Percentiles rank a stretch among this genome's conserved stretches.
phyloP scores from a whole-genome alignment of 2,888 invertebrate species.

The Lepas anatifera region DNA sequence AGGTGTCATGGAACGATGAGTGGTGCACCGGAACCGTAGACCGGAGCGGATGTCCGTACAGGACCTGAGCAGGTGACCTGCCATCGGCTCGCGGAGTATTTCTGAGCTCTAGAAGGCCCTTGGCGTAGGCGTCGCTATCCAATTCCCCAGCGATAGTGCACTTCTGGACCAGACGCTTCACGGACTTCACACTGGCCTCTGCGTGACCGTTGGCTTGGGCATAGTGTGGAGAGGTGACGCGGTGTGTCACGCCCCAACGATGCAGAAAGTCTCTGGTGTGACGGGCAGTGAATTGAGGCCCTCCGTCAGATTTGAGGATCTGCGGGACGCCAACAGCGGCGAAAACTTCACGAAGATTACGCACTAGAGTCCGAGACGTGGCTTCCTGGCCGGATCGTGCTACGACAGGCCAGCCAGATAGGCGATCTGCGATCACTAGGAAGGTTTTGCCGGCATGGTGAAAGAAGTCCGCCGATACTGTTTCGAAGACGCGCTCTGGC shows the following conservation, averaged over 20 bases:
- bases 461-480: background rate
- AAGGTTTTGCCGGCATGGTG: background rate
- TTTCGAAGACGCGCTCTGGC: background rate
- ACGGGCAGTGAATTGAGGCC: no score
- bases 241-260: background rate
- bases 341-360: no score
- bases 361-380: no score
- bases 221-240: background rate
- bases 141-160: background rate
- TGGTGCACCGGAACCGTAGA: no score
- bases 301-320: no score
- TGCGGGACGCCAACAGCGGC: no score
- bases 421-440: background rate
- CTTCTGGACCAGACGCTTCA: background rate
- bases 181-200: background rate
- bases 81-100: no score
- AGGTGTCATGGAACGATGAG: no score
- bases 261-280: background rate
- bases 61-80: background rate
- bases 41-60: background rate
- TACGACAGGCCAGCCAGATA: constrained; percentile 2
- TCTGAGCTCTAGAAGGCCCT: background rate
- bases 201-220: background rate
- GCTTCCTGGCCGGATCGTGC: background rate
- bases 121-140: background rate